phyloP scores from a whole-genome alignment of 2,113 vertebrate genomes.

The Craseonycteris thonglongyai region DNA sequence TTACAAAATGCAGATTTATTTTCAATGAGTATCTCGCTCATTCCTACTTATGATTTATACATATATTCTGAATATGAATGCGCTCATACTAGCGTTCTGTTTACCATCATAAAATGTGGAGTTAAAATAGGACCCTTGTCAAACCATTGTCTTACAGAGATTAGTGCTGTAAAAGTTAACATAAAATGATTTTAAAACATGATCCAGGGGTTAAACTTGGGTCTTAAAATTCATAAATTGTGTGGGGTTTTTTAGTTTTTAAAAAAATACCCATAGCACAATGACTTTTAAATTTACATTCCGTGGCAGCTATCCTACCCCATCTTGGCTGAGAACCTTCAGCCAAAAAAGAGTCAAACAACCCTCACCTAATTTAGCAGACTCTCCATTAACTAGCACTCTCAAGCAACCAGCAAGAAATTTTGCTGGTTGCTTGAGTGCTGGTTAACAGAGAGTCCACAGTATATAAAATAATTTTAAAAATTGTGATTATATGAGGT shows the following conservation, averaged over 20 bases:
- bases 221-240: neutral
- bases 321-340: neutral
- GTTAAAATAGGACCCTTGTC: constrained; percentile 17
- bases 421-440: no score
- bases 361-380: neutral
- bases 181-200: constrained; percentile 6
- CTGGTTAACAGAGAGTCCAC: no score
- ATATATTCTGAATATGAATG: neutral
- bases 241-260: neutral
- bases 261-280: neutral
- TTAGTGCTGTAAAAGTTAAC: neutral
- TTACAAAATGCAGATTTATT: constrained; percentile 13
- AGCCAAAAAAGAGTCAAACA: neutral
- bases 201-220: neutral
- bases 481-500: neutral
- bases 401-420: no score
- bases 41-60: neutral
- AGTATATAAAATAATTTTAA: no score
- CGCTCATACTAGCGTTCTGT: neutral
- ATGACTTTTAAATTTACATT: neutral
- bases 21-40: neutral
- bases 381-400: no score
- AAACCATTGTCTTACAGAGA: constrained; percentile 24
- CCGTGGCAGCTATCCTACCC: neutral
- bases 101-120: constrained; percentile 8